Evolutionary conservation across 2,888 invertebrate species (phyloP), one percentile per base, ranked within the genome.

Genomic region (Spilosoma lubricipeda): DNA sequence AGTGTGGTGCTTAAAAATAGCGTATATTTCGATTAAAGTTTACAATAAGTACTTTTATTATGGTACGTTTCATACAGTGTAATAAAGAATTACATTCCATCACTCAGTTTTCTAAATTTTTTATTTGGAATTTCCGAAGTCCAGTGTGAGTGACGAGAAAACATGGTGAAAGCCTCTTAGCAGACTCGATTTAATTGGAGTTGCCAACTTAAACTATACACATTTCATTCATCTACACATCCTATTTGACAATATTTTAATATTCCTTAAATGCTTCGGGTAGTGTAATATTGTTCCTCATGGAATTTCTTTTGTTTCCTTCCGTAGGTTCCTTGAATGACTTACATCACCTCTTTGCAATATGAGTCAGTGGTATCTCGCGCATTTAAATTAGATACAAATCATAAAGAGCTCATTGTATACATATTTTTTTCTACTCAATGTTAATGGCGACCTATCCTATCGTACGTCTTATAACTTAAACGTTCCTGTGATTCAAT

Each of bases 251-350:
- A 45, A 45, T 45, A 45, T 13, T 45, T 15, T 15, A 4, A 45
- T 45, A 13, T 45, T 15, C 1, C 15, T n/a, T n/a, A n/a, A n/a
- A n/a, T n/a, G n/a, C n/a, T n/a, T n/a, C n/a, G n/a, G n/a, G n/a
- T 45, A 45, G 13, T 11, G 42, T 0, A 45, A 15, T 11, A 15
- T 11, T 13, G 42, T 15, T 18, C 3, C 2, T 3, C 4, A 48
- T 48, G 48, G 20, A 48, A 20, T 48, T n/a, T 78, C 80, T 85
- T 88, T 89, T 39, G 39, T 8, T 39, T 39, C 8, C 39, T 39
- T 3, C 39, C 39, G 7, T 8, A 8, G 39, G 7, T 5, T 8
- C 87, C 42, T 45, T 45, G 42, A 45, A 45, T 45, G 42, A 15
- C 42, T n/a, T n/a, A 45, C 48, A 48, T 48, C 4, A 48, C 20